phyloP scores from a whole-genome alignment of 2,888 invertebrate genomes.

The Hyles lineata region DNA sequence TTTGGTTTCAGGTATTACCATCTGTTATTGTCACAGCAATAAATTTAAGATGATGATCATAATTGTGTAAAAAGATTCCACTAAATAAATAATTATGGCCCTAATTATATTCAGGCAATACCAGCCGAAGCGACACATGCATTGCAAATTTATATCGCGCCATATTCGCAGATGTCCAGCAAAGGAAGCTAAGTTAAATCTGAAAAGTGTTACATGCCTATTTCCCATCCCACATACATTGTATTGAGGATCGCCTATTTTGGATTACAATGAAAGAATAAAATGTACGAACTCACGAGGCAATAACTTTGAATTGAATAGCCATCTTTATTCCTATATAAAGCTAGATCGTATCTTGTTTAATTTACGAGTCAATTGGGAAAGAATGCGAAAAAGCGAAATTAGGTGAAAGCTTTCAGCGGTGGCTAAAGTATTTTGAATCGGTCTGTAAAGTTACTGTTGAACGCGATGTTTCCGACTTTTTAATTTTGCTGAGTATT shows the following conservation, averaged over 20 bases:
- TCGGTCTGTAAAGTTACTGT: constrained; percentile 43
- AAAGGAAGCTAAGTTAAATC: neutral
- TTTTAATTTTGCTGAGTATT: constrained; percentile 38
- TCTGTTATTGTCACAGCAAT: neutral
- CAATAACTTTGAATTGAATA: constrained; percentile 28
- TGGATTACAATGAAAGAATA: constrained; percentile 24
- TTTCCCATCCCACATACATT: constrained; percentile 7
- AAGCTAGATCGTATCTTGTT: constrained; percentile 28
- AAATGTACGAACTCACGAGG: constrained; percentile 7
- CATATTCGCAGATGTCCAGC: constrained; percentile 1
- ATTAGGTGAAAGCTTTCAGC: constrained; percentile 25
- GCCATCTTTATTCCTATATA: constrained; percentile 21
- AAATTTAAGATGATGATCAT: neutral
- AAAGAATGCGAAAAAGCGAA: constrained; percentile 24
- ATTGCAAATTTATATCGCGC: neutral
- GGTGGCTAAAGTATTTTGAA: constrained; percentile 34
- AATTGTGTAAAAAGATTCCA: neutral
- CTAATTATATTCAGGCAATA: neutral
- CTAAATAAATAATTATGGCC: neutral
- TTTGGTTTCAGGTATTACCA: neutral
- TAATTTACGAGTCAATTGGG: constrained; percentile 28
- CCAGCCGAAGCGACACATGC: too few species aligned
- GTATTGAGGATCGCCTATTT: constrained; percentile 22
- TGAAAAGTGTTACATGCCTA: constrained; percentile 21
- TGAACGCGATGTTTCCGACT: constrained; percentile 47